Evolutionary conservation across 2,113 vertebrate species (phyloP).

Genomic region (Malurus melanocephalus): DNA sequence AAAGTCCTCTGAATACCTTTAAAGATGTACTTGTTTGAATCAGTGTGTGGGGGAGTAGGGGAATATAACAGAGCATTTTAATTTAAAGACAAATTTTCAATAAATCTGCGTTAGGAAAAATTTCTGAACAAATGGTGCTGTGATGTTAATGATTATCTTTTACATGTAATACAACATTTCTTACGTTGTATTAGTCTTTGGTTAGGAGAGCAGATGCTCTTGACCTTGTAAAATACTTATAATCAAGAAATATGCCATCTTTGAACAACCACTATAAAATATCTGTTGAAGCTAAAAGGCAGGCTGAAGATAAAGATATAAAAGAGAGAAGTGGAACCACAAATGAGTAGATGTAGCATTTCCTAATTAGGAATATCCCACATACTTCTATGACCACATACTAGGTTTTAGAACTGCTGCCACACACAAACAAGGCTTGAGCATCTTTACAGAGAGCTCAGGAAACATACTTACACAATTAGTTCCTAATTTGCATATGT

Average conservation of each 20-base stretch:
- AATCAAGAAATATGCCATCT: background rate
- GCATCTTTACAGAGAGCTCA: background rate
- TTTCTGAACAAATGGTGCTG: background rate
- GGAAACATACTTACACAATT: background rate
- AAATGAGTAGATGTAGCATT: background rate
- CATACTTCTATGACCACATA: background rate
- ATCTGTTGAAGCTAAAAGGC: background rate
- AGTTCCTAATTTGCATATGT: background rate
- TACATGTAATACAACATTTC: background rate
- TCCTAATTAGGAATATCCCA: background rate
- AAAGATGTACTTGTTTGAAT: background rate
- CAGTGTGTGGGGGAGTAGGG: fast-evolving
- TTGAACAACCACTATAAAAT: background rate
- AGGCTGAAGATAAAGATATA: background rate
- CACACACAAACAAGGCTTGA: background rate
- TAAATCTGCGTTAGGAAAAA: background rate
- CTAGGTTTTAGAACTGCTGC: background rate
- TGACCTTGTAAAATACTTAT: background rate
- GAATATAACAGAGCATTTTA: background rate
- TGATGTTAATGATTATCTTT: background rate
- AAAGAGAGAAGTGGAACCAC: background rate
- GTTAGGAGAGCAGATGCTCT: background rate
- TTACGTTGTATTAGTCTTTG: background rate
- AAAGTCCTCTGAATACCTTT: background rate
- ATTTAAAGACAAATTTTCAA: background rate